Evolutionary conservation across 2,113 vertebrate species (phyloP).

Genomic region (Phyllostomus discolor): DNA sequence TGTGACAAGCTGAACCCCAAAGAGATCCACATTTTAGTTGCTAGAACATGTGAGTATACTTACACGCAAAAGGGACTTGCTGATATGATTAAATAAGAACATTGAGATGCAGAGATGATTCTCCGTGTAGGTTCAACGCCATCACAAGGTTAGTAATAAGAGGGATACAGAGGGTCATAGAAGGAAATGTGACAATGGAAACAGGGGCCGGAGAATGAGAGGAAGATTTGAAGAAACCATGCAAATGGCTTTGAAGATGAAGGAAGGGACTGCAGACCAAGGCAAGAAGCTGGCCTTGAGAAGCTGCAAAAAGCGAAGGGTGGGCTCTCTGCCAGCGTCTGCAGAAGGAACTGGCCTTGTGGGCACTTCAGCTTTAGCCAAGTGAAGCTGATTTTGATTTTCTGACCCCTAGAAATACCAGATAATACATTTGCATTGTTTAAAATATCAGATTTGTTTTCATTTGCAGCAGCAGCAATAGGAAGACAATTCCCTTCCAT

Average conservation of each 20-base stretch:
- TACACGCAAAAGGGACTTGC: neutral
- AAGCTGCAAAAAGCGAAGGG: neutral
- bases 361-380: neutral
- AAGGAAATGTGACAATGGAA: neutral
- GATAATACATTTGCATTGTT: neutral
- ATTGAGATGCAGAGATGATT: neutral
- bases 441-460: neutral
- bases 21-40: neutral
- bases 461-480: neutral
- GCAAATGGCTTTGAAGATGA: neutral
- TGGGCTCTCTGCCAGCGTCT: neutral
- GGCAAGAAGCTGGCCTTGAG: neutral
- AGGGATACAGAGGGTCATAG: neutral
- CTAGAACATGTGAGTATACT: neutral
- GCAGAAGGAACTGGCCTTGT: neutral
- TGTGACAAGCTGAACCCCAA: neutral
- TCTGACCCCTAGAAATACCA: neutral
- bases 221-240: neutral
- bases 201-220: neutral
- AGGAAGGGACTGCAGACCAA: neutral
- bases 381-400: neutral
- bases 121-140: neutral
- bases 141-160: neutral
- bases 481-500: neutral
- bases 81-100: neutral